These are phyloP conservation scores for Chloroceryle inda DNA, from an alignment of 2,797 vertebrate species.

Conservation along the genomic window DNA sequence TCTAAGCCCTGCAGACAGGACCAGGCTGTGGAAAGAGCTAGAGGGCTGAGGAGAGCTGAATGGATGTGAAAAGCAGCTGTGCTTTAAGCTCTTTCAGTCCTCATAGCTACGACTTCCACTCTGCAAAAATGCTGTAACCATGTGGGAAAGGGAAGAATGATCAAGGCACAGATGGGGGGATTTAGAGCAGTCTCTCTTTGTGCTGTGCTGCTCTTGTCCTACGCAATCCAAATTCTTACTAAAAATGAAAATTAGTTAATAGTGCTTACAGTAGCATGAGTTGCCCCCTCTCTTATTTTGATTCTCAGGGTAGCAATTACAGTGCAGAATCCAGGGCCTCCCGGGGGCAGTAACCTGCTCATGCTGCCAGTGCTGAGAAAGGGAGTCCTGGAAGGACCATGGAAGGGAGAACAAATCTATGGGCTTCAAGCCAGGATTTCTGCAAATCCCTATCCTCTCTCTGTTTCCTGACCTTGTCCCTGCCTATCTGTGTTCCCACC, in stretches of 20 bases:
- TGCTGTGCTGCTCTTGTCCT: conserved; percentile 53
- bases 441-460: conserved; percentile 53
- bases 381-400: conserved; percentile 24
- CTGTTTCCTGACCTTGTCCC: conserved; percentile 61
- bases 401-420: conserved; percentile 53
- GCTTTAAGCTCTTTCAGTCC: conserved; percentile 59
- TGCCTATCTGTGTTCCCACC: conserved; percentile 37
- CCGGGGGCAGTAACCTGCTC: conserved; percentile 47
- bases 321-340: neutral
- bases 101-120: conserved; percentile 67
- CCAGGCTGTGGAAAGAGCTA: conserved; percentile 53
- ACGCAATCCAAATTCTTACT: conserved; percentile 57
- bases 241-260: conserved; percentile 61
- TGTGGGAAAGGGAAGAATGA: conserved; percentile 68
- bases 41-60: conserved; percentile 44
- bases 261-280: conserved; percentile 18
- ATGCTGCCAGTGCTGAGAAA: conserved; percentile 24
- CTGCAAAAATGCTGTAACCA: conserved; percentile 70
- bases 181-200: conserved; percentile 55
- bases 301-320: conserved; percentile 40
- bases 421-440: conserved; percentile 12
- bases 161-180: conserved; percentile 51
- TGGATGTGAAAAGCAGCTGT: conserved; percentile 70
- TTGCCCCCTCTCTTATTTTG: conserved; percentile 50
- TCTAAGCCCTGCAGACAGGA: conserved; percentile 39